Evolutionary conservation across 2,797 vertebrate species (phyloP).

Genomic region (Hoplostethus atlanticus): DNA sequence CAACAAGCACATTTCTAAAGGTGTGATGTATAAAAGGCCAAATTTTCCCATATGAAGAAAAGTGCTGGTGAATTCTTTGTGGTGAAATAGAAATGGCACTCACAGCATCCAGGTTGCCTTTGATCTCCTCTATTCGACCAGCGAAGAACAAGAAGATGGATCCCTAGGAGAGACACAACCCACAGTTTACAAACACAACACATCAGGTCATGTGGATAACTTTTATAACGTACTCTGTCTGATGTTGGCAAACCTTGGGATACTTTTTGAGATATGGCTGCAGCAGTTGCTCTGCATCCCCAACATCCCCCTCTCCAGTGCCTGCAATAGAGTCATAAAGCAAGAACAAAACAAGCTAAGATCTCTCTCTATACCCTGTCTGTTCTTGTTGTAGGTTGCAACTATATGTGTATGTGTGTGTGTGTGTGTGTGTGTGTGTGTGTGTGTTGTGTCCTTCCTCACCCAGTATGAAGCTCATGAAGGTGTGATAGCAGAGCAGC

Average conservation of each 20-base stretch:
- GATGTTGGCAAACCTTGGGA: conserved; percentile 86
- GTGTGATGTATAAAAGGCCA: not conserved
- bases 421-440: not conserved
- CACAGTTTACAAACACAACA: not conserved
- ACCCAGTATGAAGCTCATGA: conserved; percentile 99
- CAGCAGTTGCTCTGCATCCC: conserved; percentile 93
- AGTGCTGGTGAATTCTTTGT: not conserved
- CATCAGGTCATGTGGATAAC: not conserved
- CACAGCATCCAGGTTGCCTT: conserved; percentile 95
- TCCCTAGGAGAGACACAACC: conserved; percentile 83
- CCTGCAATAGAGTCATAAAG: conserved; percentile 77
- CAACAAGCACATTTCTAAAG: not conserved
- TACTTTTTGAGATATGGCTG: conserved; percentile 94
- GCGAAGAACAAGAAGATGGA: conserved; percentile 99
- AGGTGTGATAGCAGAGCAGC: conserved; percentile 98
- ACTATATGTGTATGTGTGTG: not conserved
- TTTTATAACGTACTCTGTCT: not conserved
- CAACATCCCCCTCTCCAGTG: conserved; percentile 95
- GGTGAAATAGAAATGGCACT: conserved; percentile 69
- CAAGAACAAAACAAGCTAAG: conserved; percentile 1
- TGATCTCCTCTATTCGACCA: conserved; percentile 96
- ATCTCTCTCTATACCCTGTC: too few relatives aligned
- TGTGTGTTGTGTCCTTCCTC: conserved; percentile 56
- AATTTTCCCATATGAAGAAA: not conserved
- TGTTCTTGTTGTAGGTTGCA: not conserved